Evolutionary conservation across 2,888 invertebrate species (phyloP).

Genomic region (Pheosia tremula): DNA sequence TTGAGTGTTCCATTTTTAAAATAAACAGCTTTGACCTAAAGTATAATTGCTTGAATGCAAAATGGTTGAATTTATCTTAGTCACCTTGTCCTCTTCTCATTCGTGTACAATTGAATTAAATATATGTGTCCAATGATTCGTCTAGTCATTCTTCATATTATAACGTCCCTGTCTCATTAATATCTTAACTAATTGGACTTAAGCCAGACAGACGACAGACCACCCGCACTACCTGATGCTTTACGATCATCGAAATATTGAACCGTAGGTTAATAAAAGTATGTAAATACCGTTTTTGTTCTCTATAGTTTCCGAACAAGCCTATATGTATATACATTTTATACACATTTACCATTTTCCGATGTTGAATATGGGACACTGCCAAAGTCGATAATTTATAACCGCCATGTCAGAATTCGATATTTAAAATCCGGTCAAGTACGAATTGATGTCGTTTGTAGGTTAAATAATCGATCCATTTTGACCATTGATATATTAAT

Average conservation of each 20-base stretch:
- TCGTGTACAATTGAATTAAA: slow-evolving; percentile 29
- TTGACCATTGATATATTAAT: too few species aligned
- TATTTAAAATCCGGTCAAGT: slow-evolving; percentile 27
- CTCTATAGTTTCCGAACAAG: slow-evolving; percentile 6
- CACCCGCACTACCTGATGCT: slow-evolving; percentile 50
- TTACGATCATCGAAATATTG: slow-evolving; percentile 20
- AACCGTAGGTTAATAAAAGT: background rate
- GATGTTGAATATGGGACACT: slow-evolving; percentile 31
- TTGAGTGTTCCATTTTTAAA: background rate
- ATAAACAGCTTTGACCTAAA: slow-evolving; percentile 13
- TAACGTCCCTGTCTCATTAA: slow-evolving; percentile 43
- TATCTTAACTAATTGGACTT: slow-evolving; percentile 61
- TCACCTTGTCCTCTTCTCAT: slow-evolving; percentile 38
- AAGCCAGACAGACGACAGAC: slow-evolving; percentile 57
- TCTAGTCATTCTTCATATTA: slow-evolving; percentile 36
- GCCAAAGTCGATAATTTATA: slow-evolving; percentile 33
- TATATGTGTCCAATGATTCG: slow-evolving; percentile 34
- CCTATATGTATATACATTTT: slow-evolving; percentile 28
- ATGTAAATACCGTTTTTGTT: slow-evolving; percentile 2
- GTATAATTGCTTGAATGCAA: background rate
- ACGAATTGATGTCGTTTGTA: slow-evolving; percentile 17
- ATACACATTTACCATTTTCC: slow-evolving; percentile 22
- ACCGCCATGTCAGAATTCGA: slow-evolving; percentile 30
- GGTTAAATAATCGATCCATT: background rate
- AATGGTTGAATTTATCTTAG: slow-evolving; percentile 17